Evolutionary conservation across 1,140 invertebrate genomes (phyloP).

Genomic region (Drosophila pruinosa): DNA sequence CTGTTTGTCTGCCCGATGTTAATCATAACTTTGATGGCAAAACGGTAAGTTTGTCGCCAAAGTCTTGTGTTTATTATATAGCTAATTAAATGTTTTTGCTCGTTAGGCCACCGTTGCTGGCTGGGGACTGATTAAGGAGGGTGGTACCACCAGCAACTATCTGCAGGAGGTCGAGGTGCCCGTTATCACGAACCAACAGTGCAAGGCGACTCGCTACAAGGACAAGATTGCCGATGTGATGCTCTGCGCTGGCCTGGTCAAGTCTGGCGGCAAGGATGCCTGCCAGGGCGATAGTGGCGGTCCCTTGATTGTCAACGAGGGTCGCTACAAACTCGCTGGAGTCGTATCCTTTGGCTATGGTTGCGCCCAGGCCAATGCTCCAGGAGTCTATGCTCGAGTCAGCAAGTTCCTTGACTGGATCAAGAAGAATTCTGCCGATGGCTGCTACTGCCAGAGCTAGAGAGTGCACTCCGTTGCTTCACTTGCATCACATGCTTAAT

Average conservation of each 20-base stretch:
- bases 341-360: slow-evolving; percentile 89
- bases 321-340: slow-evolving; percentile 83
- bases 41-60: slow-evolving; percentile 46
- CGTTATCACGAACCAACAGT: slow-evolving; percentile 94
- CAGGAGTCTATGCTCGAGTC: slow-evolving; percentile 91
- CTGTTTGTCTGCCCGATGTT: slow-evolving; percentile 90
- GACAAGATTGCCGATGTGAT: slow-evolving; percentile 95
- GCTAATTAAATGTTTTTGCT: not conserved
- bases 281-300: slow-evolving; percentile 88
- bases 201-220: slow-evolving; percentile 91
- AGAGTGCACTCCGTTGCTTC: not conserved
- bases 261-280: slow-evolving; percentile 94
- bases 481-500: not conserved
- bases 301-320: slow-evolving; percentile 74
- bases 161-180: slow-evolving; percentile 92
- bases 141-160: slow-evolving; percentile 91
- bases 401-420: slow-evolving; percentile 87
- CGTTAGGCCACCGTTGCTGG: slow-evolving; percentile 91
- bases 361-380: slow-evolving; percentile 89
- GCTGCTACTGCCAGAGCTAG: slow-evolving; percentile 70
- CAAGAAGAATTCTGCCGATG: slow-evolving; percentile 68
- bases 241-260: slow-evolving; percentile 93
- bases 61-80: not conserved
- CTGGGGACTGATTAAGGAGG: slow-evolving; percentile 94
- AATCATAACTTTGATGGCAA: slow-evolving; percentile 75